Conservation (phyloP, 2,888 invertebrate species). For the Brenthis daphne region DNA sequence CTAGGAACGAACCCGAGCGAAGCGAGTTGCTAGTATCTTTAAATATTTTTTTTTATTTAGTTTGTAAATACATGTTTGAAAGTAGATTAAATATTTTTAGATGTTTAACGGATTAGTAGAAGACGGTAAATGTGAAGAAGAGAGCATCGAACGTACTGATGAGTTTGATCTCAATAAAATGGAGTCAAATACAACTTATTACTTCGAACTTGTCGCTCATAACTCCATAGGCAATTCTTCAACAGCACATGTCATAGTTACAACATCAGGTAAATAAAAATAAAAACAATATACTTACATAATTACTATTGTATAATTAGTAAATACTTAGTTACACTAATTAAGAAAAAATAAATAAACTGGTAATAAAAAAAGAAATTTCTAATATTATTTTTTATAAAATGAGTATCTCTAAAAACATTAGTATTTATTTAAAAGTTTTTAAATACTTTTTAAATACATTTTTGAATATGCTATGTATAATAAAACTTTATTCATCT, state of each 20-base stretch:
- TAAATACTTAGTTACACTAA: neutral
- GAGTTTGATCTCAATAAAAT: conserved; percentile 52
- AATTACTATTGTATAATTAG: neutral
- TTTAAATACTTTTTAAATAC: too few relatives aligned
- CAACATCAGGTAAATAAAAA: conserved; percentile 50
- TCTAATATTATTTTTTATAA: too few relatives aligned
- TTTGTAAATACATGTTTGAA: neutral
- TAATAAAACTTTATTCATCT: too few relatives aligned
- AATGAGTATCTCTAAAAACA: too few relatives aligned
- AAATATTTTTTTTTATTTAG: neutral
- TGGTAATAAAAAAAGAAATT: too few relatives aligned
- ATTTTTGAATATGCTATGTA: too few relatives aligned
- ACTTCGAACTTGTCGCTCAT: conserved; percentile 63
- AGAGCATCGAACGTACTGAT: conserved; percentile 46
- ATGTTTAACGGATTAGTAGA: conserved; percentile 39
- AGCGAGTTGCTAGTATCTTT: neutral
- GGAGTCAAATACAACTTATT: conserved; percentile 61
- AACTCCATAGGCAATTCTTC: conserved; percentile 65
- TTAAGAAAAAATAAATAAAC: too few relatives aligned
- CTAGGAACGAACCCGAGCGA: neutral
- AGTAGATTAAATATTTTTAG: conserved; percentile 19
- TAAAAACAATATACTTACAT: neutral
- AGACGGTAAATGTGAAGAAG: conserved; percentile 50
- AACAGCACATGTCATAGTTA: conserved; percentile 52
- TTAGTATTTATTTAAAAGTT: too few relatives aligned